Percentiles rank a stretch among this genome's conserved stretches.
Evolutionary conservation across 1,140 invertebrate species (phyloP).

Genomic region (Procambarus virginalis): DNA sequence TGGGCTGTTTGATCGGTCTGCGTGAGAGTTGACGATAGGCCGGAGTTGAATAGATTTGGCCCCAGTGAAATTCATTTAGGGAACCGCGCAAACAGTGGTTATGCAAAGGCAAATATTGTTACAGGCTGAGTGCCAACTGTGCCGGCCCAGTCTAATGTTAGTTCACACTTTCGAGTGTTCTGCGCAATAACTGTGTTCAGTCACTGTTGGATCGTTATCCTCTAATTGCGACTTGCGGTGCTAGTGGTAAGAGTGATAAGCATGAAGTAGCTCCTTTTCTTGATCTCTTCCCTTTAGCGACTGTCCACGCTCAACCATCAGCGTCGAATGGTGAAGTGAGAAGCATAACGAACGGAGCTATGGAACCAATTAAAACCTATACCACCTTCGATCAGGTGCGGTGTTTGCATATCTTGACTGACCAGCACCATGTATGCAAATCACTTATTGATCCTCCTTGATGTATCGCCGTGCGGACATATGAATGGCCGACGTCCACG

Average conservation of each 20-base stretch:
- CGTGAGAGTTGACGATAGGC: constrained; percentile 60
- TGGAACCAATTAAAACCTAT: constrained; percentile 23
- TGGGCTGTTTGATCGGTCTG: constrained; percentile 53
- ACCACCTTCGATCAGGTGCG: constrained; percentile 31
- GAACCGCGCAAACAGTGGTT: constrained; percentile 55
- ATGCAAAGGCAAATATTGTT: constrained; percentile 62
- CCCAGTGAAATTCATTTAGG: constrained; percentile 58
- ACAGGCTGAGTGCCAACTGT: constrained; percentile 27
- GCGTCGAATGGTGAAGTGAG: neutral
- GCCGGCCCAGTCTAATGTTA: constrained; percentile 15
- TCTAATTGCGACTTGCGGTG: neutral
- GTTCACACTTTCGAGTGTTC: constrained; percentile 18
- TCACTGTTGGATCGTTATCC: neutral
- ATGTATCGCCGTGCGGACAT: constrained; percentile 20
- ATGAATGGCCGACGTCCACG: neutral
- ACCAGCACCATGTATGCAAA: constrained; percentile 41
- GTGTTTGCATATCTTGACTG: constrained; percentile 53
- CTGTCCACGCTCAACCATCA: neutral
- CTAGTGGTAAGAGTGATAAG: too few relatives aligned
- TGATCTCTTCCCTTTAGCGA: neutral
- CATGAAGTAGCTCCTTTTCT: neutral
- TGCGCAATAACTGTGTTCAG: neutral
- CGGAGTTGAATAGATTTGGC: constrained; percentile 58
- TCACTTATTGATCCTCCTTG: constrained; percentile 20
- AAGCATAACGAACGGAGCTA: constrained; percentile 4